Conservation (phyloP, 2,888 invertebrate genomes). For the Lasioglossum figueresi region DNA sequence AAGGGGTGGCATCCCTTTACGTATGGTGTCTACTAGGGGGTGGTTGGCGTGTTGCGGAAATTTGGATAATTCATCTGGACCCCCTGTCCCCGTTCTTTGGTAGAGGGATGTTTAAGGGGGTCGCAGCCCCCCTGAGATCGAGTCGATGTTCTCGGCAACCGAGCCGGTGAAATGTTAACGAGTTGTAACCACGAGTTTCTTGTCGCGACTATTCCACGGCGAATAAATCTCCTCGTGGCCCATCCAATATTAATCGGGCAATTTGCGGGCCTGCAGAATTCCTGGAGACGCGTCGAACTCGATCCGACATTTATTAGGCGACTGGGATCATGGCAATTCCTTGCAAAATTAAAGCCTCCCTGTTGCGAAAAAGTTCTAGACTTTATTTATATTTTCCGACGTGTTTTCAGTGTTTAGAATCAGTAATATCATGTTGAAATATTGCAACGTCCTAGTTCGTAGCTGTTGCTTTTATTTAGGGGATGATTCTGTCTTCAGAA, state of each 20-base stretch:
- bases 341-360: background rate
- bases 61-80: constrained; percentile 74
- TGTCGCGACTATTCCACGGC: background rate
- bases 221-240: constrained; percentile 22
- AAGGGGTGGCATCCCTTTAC: constrained; percentile 2
- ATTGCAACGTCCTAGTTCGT: no score
- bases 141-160: constrained; percentile 26
- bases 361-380: background rate
- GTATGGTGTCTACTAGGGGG: background rate
- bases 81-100: background rate
- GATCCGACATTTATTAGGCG: background rate
- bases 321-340: background rate
- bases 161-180: constrained; percentile 61
- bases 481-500: no score
- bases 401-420: no score
- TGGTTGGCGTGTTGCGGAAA: constrained; percentile 63
- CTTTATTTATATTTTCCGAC: no score
- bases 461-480: no score
- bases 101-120: constrained; percentile 56
- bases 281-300: background rate
- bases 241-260: constrained; percentile 29
- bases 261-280: background rate
- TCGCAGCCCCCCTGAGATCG: constrained; percentile 45
- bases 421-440: no score
- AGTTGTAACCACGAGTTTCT: constrained; percentile 16